phyloP scores from a whole-genome alignment of 2,113 vertebrate species.

The Xenopus tropicalis region DNA sequence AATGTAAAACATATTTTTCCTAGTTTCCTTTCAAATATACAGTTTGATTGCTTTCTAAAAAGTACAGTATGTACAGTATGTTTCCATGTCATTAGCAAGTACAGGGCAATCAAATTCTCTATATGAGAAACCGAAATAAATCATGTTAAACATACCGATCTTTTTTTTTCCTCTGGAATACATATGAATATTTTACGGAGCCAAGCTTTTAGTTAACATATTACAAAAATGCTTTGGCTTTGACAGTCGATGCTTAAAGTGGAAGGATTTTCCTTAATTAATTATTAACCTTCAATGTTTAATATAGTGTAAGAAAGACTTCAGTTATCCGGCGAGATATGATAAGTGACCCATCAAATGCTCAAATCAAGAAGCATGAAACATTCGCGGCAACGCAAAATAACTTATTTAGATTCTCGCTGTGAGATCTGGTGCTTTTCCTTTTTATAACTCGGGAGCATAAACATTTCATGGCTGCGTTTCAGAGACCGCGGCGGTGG shows the following conservation, averaged over 20 bases:
- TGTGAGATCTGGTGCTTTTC: neutral
- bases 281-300: constrained; percentile 43
- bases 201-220: neutral
- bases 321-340: constrained; percentile 39
- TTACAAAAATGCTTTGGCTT: constrained; percentile 24
- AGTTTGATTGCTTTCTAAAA: too few relatives aligned
- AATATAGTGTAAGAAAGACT: constrained; percentile 41
- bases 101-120: neutral
- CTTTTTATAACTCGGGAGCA: too few relatives aligned
- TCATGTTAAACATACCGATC: neutral
- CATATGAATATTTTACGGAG: too few relatives aligned
- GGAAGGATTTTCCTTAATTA: constrained; percentile 42
- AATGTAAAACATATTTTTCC: too few relatives aligned
- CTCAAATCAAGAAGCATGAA: constrained; percentile 43
- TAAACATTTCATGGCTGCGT: too few relatives aligned
- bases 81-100: too few relatives aligned
- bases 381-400: constrained; percentile 30
- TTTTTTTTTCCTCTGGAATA: too few relatives aligned
- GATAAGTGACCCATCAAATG: constrained; percentile 40
- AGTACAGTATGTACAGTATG: too few relatives aligned
- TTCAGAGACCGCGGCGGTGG: too few relatives aligned
- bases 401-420: constrained; percentile 31
- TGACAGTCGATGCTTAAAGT: constrained; percentile 38
- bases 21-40: too few relatives aligned
- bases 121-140: too few relatives aligned